Percentiles rank a stretch among this genome's conserved stretches.
These are phyloP conservation scores for Centropus unirufus DNA, from an alignment of 2,113 vertebrate species.

Conservation along the genomic window DNA sequence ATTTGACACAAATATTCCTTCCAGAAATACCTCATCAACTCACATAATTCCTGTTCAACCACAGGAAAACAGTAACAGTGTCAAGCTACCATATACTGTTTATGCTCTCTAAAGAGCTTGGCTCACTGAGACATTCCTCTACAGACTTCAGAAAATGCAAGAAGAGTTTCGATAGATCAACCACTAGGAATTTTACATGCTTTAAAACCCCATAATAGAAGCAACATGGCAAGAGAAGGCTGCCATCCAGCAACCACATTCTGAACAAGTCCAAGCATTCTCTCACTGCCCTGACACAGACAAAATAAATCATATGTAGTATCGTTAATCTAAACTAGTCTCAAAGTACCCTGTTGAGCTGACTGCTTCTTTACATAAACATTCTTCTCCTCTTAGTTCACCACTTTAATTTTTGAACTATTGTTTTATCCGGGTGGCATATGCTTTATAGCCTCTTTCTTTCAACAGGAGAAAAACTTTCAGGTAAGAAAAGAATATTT, in stretches of 20 bases:
- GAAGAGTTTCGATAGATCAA: neutral
- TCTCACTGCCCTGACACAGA: neutral
- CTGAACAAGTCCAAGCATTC: neutral
- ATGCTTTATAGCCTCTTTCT: neutral
- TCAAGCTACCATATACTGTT: neutral
- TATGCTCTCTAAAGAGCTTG: neutral
- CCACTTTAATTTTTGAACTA: neutral
- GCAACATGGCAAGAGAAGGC: neutral
- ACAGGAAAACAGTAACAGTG: neutral
- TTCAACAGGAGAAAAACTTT: neutral
- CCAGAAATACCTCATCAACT: neutral
- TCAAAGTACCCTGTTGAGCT: neutral
- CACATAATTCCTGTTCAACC: neutral
- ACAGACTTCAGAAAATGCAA: neutral
- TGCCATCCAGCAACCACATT: neutral
- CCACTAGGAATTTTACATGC: neutral
- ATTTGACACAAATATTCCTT: neutral
- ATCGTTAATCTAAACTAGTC: neutral
- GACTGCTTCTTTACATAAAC: neutral
- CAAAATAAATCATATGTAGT: neutral
- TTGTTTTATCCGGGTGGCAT: neutral
- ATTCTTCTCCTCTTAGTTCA: neutral
- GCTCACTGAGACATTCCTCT: neutral
- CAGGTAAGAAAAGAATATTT: neutral
- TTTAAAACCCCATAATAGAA: neutral